Evolutionary conservation across 2,888 invertebrate species (phyloP), one percentile per base, ranked within the genome.

Genomic region (Drosophila atripex): DNA sequence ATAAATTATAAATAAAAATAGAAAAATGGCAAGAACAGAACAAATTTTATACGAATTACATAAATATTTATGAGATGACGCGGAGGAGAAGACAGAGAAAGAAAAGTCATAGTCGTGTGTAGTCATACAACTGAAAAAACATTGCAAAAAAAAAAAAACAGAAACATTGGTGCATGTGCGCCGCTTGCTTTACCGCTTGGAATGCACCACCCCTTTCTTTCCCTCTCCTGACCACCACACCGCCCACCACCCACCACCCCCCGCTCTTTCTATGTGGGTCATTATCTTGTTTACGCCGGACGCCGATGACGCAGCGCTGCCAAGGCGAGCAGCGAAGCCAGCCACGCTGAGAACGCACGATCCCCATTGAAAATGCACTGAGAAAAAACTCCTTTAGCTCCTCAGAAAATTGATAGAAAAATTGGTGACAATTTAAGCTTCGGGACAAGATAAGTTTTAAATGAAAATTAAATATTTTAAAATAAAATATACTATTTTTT

Each of bases 231-330:
- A 6, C 25, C 56, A 28, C 18, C 25, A n/a, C 55, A 7, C 25
- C 56, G 9, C 39, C 12, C 6, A 7, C 18, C 32, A 50, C 32
- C 32, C 28, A 3, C 8, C 4, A 18, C 55, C 1, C 9, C 39
- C 6, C 2, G 23, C 18, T 38, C 28, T 50, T 50, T 38, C 70
- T 68, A 80, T 86, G 76, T 86, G 83, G 86, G 80, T 86, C 86
- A 86, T 86, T 86, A 80, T 80, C 80, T 86, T 80, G 80, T 82
- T 85, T 79, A 83, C 86, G 79, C 68, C 74, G 82, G 66, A 55
- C 60, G 57, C 59, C 61, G 73, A 61, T 72, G 75, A 59, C 63
- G 65, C 78, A 74, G 75, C 53, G 53, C 43, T 60, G 53, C 45
- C 46, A 38, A 43, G 43, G 50, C 41, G 9, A 63, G 43, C 63